Percentiles rank a stretch among this genome's conserved stretches.
Conservation (phyloP, 1,140 invertebrate genomes). For the Drosophila leontia region DNA sequence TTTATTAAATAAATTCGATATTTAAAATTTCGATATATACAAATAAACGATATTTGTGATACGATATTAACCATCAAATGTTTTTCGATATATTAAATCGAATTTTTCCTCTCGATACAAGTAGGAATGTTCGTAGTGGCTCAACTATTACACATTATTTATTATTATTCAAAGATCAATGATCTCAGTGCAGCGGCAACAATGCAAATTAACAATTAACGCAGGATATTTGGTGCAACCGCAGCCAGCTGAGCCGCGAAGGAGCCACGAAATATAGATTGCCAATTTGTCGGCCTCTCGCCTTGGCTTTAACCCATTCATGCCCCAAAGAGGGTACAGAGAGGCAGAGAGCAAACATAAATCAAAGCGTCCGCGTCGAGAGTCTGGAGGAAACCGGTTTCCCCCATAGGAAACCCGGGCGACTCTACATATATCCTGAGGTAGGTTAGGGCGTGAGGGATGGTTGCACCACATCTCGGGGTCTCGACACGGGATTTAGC, state of each 20-base stretch:
- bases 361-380: constrained; percentile 8
- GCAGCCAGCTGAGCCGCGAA: constrained; percentile 30
- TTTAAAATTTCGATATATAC: no score
- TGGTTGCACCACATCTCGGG: neutral
- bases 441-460: neutral
- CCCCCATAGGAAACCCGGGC: neutral
- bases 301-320: constrained; percentile 25
- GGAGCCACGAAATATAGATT: constrained; percentile 39
- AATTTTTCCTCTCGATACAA: neutral
- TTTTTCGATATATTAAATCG: no score
- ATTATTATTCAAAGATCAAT: neutral
- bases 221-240: constrained; percentile 61
- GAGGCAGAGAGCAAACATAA: neutral
- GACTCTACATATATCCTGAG: neutral
- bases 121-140: neutral
- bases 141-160: neutral
- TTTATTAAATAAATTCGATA: no score
- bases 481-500: neutral
- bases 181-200: constrained; percentile 19
- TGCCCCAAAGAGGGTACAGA: neutral
- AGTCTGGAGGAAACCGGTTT: constrained; percentile 19
- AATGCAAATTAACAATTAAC: constrained; percentile 64
- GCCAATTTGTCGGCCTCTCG: constrained; percentile 37
- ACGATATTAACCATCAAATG: no score
- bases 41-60: no score